phyloP scores from a whole-genome alignment of 2,888 invertebrate genomes.

The Nomada hirtipes region DNA sequence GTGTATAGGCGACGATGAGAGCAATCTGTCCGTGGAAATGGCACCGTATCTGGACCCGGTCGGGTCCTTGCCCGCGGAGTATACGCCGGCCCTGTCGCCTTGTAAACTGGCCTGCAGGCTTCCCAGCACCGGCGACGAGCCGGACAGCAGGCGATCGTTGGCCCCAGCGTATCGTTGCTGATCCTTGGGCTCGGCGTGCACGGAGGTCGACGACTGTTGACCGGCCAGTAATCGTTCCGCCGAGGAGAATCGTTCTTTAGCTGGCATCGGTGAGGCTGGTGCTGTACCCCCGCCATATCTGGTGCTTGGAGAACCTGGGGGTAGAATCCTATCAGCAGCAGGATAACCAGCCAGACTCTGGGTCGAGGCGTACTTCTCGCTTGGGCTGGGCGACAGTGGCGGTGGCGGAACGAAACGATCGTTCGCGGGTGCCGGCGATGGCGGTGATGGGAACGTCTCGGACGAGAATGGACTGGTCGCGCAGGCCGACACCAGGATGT shows the following conservation, averaged over 20 bases:
- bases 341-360: slow-evolving; percentile 80
- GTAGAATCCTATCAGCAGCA: slow-evolving; percentile 77
- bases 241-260: slow-evolving; percentile 83
- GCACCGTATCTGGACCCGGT: slow-evolving; percentile 67
- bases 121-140: slow-evolving; percentile 81
- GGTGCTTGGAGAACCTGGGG: slow-evolving; percentile 77
- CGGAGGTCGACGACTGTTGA: slow-evolving; percentile 65
- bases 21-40: slow-evolving; percentile 77
- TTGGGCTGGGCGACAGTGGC: slow-evolving; percentile 87
- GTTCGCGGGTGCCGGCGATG: slow-evolving; percentile 86
- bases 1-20: slow-evolving; percentile 81
- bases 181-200: slow-evolving; percentile 73
- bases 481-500: slow-evolving; percentile 66
- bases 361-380: slow-evolving; percentile 83
- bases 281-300: slow-evolving; percentile 77
- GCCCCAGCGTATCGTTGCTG: slow-evolving; percentile 77
- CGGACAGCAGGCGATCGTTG: slow-evolving; percentile 77
- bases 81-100: slow-evolving; percentile 51
- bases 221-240: slow-evolving; percentile 86
- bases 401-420: slow-evolving; percentile 87
- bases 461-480: slow-evolving; percentile 84
- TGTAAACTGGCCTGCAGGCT: slow-evolving; percentile 69
- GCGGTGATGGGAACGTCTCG: slow-evolving; percentile 86
- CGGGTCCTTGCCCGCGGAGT: slow-evolving; percentile 71
- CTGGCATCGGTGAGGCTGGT: slow-evolving; percentile 78